Conservation (phyloP, 2,888 invertebrate genomes). For the Gymnosoma rotundatum region DNA sequence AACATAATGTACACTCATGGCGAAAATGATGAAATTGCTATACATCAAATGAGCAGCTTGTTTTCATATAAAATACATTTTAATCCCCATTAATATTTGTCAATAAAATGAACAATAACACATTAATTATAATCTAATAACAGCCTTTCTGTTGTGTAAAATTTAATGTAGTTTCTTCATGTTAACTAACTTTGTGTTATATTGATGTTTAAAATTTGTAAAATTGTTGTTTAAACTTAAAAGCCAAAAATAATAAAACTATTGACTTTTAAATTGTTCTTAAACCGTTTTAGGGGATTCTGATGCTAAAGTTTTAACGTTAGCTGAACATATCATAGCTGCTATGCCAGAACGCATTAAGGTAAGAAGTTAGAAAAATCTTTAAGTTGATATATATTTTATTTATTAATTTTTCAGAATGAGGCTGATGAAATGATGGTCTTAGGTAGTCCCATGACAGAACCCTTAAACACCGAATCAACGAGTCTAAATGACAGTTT, state of each 20-base stretch:
- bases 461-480: conserved; percentile 82
- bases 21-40: conserved; percentile 7
- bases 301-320: conserved; percentile 94
- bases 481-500: conserved; percentile 86
- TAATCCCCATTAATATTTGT: conserved; percentile 30
- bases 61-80: conserved; percentile 61
- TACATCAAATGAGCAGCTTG: conserved; percentile 38
- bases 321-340: conserved; percentile 99
- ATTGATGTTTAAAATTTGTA: conserved; percentile 57
- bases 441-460: conserved; percentile 84
- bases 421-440: conserved; percentile 89
- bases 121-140: conserved; percentile 31
- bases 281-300: conserved; percentile 89
- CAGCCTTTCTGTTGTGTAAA: conserved; percentile 31
- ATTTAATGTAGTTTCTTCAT: conserved; percentile 67
- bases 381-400: background rate
- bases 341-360: conserved; percentile 99
- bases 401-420: conserved; percentile 83
- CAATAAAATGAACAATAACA: background rate
- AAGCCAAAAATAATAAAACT: background rate
- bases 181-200: conserved; percentile 58
- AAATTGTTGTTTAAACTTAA: conserved; percentile 27
- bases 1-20: background rate
- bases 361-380: conserved; percentile 82
- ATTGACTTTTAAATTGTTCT: conserved; percentile 6